Evolutionary conservation across 2,888 invertebrate genomes (phyloP), one percentile per base, ranked within the genome.

Genomic region (Periphyllus acericola): DNA sequence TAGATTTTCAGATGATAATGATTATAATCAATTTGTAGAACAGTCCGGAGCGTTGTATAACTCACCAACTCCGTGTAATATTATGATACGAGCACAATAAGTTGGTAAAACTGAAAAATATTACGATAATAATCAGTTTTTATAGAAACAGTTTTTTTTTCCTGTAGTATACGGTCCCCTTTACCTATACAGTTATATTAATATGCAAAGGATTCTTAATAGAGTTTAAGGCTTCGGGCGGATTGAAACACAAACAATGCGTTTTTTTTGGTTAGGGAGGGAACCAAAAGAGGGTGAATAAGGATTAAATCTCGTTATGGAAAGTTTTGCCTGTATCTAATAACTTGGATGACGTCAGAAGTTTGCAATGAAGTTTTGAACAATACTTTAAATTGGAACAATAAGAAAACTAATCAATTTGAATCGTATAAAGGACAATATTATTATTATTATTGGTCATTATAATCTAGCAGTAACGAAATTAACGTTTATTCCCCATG

Each of bases 181-280:
- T 2, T 68, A 85, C 76, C 68, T 68, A 84, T 25, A 74, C 52
- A 78, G 66, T 66, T 34, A 40, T 87, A 87, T 87, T 87, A 87
- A 81, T 87, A 87, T 81, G 87, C 80, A 87, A 87, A 87, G 87
- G 87, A 72, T 87, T 81, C 80, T 74, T 87, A 87, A 87, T 87
- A 87, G 87, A 87, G 87, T 87, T 80, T 86, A 80, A 74, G 80
- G 87, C 87, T 81, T 80, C 72, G 14, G 87, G 87, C 87, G 32
- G 60, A 81, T 87, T 66, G 87, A 80, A 87, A 87, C 60, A 87
- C 80, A 81, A 87, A 87, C 87, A 87, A 87, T 74, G 87, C 60
- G 80, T 40, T 87, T 55, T 74, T 79, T 79, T 46, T 74, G 76
- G 74, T 74, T 34, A 11, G 25, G 46, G 40, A 46, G 66, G 66